These are phyloP conservation scores for Hippocampus guttulatus DNA, from an alignment of 2,113 vertebrate species.

Conservation along the genomic window DNA sequence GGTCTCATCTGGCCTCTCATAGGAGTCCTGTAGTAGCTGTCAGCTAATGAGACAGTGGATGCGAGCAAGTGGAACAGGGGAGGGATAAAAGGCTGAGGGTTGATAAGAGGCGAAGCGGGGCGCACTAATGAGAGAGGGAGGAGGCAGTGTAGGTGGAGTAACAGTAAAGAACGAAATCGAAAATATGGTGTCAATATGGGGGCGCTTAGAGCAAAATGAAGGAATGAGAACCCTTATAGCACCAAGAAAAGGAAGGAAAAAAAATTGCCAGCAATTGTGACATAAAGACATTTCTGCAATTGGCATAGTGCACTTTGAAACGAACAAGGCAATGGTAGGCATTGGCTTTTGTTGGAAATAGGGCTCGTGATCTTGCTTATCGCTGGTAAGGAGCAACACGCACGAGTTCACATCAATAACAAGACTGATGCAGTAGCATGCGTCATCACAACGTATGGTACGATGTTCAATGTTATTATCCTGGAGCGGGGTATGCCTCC, in stretches of 20 bases:
- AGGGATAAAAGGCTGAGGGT: constrained; percentile 36
- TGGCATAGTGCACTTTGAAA: background rate
- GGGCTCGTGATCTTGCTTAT: no score
- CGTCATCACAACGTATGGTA: no score
- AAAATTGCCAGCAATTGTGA: background rate
- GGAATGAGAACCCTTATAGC: background rate
- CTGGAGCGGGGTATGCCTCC: no score
- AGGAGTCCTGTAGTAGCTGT: constrained; percentile 56
- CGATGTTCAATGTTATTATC: no score
- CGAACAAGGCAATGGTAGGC: background rate
- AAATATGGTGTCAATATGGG: constrained; percentile 5
- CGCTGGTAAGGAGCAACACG: no score
- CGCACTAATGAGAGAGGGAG: constrained; percentile 34
- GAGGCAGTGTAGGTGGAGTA: background rate
- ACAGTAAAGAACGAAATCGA: background rate
- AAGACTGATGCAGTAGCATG: background rate
- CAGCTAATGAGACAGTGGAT: constrained; percentile 64
- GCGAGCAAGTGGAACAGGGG: constrained; percentile 24
- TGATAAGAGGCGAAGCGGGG: constrained; percentile 20
- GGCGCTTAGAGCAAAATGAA: constrained; percentile 2
- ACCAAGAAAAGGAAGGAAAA: background rate
- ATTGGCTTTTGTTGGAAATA: no score
- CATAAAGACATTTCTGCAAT: background rate
- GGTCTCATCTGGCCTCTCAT: constrained; percentile 66
- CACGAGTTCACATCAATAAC: background rate